These are phyloP conservation scores for Nudaria mundana DNA, from an alignment of 2,888 invertebrate genomes.

Conservation along the genomic window DNA sequence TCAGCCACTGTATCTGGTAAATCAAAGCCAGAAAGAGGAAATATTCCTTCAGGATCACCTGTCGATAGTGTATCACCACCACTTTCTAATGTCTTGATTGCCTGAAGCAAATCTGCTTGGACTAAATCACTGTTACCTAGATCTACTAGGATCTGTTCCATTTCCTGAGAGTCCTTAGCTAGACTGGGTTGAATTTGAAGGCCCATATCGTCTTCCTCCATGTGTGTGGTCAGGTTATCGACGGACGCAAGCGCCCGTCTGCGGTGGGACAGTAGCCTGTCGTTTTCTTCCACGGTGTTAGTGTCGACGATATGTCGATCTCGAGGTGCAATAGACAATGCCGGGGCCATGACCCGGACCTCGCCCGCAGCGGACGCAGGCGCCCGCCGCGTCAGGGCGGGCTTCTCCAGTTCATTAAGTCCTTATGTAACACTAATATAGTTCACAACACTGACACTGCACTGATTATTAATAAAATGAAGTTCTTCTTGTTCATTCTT, in stretches of 20 bases:
- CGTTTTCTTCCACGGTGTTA: conserved; percentile 47
- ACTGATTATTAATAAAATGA: conserved; percentile 50
- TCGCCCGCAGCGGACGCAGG: conserved; percentile 58
- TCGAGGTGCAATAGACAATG: conserved; percentile 88
- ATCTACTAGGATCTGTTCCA: conserved; percentile 85
- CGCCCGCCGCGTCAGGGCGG: conserved; percentile 66
- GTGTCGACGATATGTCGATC: conserved; percentile 53
- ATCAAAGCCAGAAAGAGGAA: conserved; percentile 67
- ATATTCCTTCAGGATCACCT: conserved; percentile 74
- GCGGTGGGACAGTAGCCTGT: conserved; percentile 44
- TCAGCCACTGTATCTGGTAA: conserved; percentile 77
- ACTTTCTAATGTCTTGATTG: conserved; percentile 87
- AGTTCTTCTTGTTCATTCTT: conserved; percentile 45
- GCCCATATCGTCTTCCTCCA: conserved; percentile 82
- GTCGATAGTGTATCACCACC: conserved; percentile 65
- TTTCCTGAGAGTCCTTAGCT: conserved; percentile 82
- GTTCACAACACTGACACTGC: conserved; percentile 56
- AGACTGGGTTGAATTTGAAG: conserved; percentile 79
- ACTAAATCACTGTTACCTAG: conserved; percentile 81
- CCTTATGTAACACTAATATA: conserved; percentile 67
- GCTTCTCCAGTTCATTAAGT: conserved; percentile 56
- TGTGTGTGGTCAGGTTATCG: conserved; percentile 77
- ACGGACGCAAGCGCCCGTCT: conserved; percentile 75
- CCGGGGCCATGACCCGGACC: conserved; percentile 95
- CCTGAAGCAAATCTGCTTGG: conserved; percentile 86